These are phyloP conservation scores for Cerastis leucographa DNA, from an alignment of 2,888 invertebrate genomes.

Conservation along the genomic window DNA sequence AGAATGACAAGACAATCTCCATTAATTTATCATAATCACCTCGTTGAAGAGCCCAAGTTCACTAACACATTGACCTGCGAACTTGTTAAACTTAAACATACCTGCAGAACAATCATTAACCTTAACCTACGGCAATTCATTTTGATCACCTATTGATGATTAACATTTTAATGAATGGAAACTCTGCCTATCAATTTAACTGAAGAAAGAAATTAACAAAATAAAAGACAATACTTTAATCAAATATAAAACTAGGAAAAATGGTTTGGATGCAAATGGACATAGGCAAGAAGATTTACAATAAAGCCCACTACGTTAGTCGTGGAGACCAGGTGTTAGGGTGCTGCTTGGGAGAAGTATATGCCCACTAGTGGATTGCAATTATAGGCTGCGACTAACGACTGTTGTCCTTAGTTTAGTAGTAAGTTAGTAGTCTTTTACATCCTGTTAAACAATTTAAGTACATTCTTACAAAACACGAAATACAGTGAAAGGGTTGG, in stretches of 20 bases:
- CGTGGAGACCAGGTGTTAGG: not conserved
- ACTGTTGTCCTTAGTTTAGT: too few relatives aligned
- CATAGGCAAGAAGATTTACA: not conserved
- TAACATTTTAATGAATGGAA: not conserved
- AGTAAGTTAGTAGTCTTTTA: too few relatives aligned
- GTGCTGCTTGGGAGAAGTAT: not conserved
- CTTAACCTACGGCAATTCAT: not conserved
- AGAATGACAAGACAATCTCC: not conserved
- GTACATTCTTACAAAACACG: not conserved
- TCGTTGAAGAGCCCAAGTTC: not conserved
- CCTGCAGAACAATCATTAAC: not conserved
- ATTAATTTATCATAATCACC: not conserved
- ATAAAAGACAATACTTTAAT: not conserved
- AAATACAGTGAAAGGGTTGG: constrained; percentile 16
- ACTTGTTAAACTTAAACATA: not conserved
- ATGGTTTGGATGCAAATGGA: too few relatives aligned
- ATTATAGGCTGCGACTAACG: too few relatives aligned
- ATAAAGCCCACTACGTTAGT: not conserved
- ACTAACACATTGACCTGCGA: constrained; percentile 2
- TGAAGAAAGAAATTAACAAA: not conserved
- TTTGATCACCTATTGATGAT: constrained; percentile 6
- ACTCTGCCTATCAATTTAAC: not conserved
- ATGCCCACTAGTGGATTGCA: not conserved
- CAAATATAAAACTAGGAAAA: not conserved
- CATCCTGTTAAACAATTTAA: constrained; percentile 14